These are phyloP conservation scores for Proales similis DNA, from an alignment of 1,140 invertebrate species.

Conservation along the genomic window DNA sequence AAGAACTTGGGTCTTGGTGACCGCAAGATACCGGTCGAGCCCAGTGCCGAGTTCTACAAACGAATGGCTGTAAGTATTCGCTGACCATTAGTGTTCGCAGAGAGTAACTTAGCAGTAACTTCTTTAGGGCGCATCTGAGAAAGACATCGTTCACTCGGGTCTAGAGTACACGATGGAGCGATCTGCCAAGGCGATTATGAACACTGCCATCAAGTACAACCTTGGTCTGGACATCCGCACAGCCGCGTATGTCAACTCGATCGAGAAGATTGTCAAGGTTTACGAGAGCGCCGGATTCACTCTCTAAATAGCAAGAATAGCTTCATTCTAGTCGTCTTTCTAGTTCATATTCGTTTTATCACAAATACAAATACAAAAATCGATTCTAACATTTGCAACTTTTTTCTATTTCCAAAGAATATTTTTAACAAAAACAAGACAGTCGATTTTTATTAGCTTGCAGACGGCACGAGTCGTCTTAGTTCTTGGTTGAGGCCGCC, in stretches of 20 bases:
- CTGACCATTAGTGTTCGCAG: neutral
- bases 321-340: too few relatives aligned
- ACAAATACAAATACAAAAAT: too few relatives aligned
- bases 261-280: constrained; percentile 96
- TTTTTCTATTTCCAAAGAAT: too few relatives aligned
- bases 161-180: constrained; percentile 98
- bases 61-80: constrained; percentile 67
- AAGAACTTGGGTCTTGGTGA: constrained; percentile 85
- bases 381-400: too few relatives aligned
- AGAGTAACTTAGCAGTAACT: neutral
- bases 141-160: constrained; percentile 98
- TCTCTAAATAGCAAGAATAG: too few relatives aligned
- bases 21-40: constrained; percentile 82
- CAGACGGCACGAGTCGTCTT: too few relatives aligned
- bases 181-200: constrained; percentile 80
- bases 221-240: constrained; percentile 92
- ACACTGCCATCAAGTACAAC: constrained; percentile 90
- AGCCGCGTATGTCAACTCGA: constrained; percentile 93
- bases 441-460: too few relatives aligned
- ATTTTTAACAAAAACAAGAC: too few relatives aligned
- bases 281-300: constrained; percentile 93
- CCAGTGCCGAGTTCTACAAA: constrained; percentile 86
- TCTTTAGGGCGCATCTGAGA: constrained; percentile 86
- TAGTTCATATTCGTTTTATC: too few relatives aligned
- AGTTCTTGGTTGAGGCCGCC: too few relatives aligned